Percentiles rank a stretch among this genome's conserved stretches.
These are phyloP conservation scores for Chionis minor DNA, from an alignment of 2,113 vertebrate genomes.

Conservation along the genomic window DNA sequence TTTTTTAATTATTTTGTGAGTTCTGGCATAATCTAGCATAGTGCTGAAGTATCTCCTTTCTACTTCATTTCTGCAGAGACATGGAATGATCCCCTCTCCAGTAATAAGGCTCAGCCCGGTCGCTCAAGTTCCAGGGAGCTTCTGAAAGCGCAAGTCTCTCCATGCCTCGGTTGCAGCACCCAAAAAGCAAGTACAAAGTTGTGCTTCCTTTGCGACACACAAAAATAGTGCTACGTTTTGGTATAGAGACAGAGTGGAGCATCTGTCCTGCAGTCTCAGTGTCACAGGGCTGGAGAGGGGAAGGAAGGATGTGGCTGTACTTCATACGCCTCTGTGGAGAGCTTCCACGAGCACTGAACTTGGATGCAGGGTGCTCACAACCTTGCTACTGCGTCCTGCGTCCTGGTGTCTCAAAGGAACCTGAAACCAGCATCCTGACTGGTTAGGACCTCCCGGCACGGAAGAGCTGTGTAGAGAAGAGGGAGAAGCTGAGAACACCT, in stretches of 20 bases:
- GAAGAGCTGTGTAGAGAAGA: neutral
- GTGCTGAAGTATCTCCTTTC: neutral
- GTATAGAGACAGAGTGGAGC: neutral
- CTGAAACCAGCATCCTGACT: neutral
- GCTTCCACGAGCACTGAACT: neutral
- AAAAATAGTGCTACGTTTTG: neutral
- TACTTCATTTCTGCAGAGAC: neutral
- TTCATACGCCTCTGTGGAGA: neutral
- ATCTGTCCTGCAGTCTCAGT: neutral
- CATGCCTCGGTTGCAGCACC: neutral
- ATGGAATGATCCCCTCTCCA: neutral
- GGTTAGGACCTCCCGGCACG: neutral
- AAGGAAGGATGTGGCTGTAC: neutral
- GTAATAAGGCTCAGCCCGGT: neutral
- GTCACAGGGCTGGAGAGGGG: neutral
- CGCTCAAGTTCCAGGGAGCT: neutral
- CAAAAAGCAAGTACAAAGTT: neutral
- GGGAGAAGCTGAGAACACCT: neutral
- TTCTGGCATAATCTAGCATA: neutral
- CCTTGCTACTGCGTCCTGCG: rapidly evolving
- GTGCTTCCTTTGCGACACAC: neutral
- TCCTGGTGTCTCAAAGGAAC: neutral
- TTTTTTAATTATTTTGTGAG: neutral
- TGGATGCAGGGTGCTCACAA: neutral
- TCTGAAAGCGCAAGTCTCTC: neutral